Base-by-base conservation (phyloP, 92 coral and sea anemone species). In the Porites divaricata region DNA sequence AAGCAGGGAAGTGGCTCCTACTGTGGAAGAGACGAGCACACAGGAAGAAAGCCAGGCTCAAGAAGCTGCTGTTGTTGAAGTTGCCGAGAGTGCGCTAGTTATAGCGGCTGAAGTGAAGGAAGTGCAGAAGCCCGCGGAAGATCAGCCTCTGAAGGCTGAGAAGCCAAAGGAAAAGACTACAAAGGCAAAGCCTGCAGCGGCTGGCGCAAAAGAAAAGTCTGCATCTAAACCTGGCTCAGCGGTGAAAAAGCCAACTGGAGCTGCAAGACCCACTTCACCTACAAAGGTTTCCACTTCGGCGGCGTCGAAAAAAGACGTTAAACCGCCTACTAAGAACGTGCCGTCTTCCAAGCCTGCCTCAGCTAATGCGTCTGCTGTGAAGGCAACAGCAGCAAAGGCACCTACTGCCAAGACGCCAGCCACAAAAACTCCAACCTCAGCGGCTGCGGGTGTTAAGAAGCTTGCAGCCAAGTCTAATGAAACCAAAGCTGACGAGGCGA, bases 211-310 rank as follows among this genome's bases (percentile, higher is more conserved):
- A 69, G 51, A 78, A 1, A 68, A 70, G 59, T 63, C 89, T 52
- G 77, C 85, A 3, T 54, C 85, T 56, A 81, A 77, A 70, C 61
- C 59, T 51, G 72, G 73, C 50, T 16, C 88, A 25, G 72, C 49
- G 21, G 17, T 85, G 1, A 81, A 81, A 52, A 77, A 75, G 74
- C 76, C 90, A 76, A 76, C 84, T 35, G 78, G 76, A 52, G 84
- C 87, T 9, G 22, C 77, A 16, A 85, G 61, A 50, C 77, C 87
- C 63, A 67, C 70, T 16, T 50, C 78, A 74, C 73, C 74, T 16
- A 78, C 84, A 70, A 78, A 75, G 67, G 72, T 86, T 21, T 80
- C 84, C 2, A 21, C 77, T 26, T 9, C 74, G 53, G 21, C 74
- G 21, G 70, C 63, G 52, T 26, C 78, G 8, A 76, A 69, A 41